Evolutionary conservation across 2,888 invertebrate species (phyloP), one percentile per base, ranked within the genome.

Genomic region (Beris chalybata): DNA sequence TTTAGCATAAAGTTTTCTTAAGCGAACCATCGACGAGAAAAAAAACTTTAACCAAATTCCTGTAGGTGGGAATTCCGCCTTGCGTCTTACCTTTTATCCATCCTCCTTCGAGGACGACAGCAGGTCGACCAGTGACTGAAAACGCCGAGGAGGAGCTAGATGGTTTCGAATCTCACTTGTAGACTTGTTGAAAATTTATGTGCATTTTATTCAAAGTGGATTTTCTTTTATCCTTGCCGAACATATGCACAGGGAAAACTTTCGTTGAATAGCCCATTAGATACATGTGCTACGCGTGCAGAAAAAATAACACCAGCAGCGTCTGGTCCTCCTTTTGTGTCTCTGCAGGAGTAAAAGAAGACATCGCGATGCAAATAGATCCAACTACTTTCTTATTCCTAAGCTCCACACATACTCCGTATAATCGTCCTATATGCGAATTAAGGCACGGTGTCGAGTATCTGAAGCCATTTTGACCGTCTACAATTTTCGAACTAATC

Each of bases 191-290:
- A 44, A 32, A 69, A 69, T 69, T 69, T 69, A 69, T 69, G 64
- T 59, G 66, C 59, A 69, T 67, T 67, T 69, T 69, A 69, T 69
- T 69, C 69, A 67, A 69, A 69, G 59, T 67, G 61, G 48, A 54
- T 47, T 65, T 56, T 64, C 53, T 54, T 56, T 43, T 56, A 55
- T 48, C 32, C 48, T 13, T 31, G 29, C 6, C 32, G 48, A 69
- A 63, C 67, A 67, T 66, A 69, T 69, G 55, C 54, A 57, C 38
- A 58, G 54, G 58, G 43, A 22, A 12, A 61, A 52, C 32, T 58
- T 53, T 57, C 32, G 13, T 57, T 22, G 30, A 48, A 47, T 45
- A 61, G 43, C 48, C 56, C 67, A 69, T 66, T 69, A 66, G 44
- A 22, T 53, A 65, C 69, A 69, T 52, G 61, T 64, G 66, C 64